Evolutionary conservation across 2,888 invertebrate genomes (phyloP), one percentile per base, ranked within the genome.

Genomic region (Tiliacea citrago): DNA sequence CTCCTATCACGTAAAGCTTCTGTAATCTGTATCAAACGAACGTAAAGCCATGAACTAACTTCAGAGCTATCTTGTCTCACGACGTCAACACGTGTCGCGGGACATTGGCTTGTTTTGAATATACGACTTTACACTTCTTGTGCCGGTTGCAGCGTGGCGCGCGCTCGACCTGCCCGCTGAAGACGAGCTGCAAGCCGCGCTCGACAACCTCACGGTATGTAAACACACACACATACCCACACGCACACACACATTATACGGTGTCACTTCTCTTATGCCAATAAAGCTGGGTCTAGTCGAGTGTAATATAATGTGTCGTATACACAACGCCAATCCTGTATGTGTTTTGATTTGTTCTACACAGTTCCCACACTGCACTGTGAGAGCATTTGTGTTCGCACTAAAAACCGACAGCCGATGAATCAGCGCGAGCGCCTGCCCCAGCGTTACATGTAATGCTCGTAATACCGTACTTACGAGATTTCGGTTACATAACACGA

Each of bases 161-260:
- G n/a, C 6, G 5, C 55, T 68, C 13, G 70, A 53, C n/a, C 57
- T 82, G 53, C 79, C 79, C 0, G 7, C 45, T 7, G 42, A 5
- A 2, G 42, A 58, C 2, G 62, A 80, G 78, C 67, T 80, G 21
- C 45, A 67, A 2, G 51, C 67, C 7, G 79, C 42, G 9, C 79
- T 80, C 35, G 49, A 58, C 9, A 47, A 63, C 0, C 62, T 80
- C n/a, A 10, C 79, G 57, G 79, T 80, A 18, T 47, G 79, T 79
- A 55, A 1, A 7, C 45, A 5, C 6, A 12, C 49, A 10, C 18
- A 18, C 35, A 9, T 29, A 10, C 9, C 12, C 21, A 6, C 21
- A 1, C 35, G 1, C 6, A 3, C 16, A 29, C 9, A 16, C 39
- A 0, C 16, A 2, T 7, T 35, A 21, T 21, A 39, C 21, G 8